These are phyloP conservation scores for Pemphigus obesinymphae DNA, from an alignment of 1,140 invertebrate species.

Conservation along the genomic window DNA sequence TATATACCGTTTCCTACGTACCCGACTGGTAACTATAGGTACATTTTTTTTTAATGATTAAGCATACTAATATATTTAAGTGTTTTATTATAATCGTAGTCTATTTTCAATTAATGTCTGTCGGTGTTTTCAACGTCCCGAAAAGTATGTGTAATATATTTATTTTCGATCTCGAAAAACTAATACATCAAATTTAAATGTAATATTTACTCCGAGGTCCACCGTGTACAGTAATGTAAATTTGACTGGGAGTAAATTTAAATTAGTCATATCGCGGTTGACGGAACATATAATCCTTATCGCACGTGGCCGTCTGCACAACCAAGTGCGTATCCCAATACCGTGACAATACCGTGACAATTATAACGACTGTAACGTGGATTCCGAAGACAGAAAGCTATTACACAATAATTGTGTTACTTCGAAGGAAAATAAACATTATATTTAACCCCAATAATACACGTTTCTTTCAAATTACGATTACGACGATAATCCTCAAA, in stretches of 20 bases:
- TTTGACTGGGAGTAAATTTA: conserved; percentile 11
- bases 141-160: conserved; percentile 2
- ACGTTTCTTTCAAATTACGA: too few species aligned
- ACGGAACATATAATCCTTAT: not conserved
- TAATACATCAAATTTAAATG: not conserved
- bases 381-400: not conserved
- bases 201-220: not conserved
- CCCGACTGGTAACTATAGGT: too few species aligned
- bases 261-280: conserved; percentile 25
- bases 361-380: not conserved
- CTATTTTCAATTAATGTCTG: not conserved
- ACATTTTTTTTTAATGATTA: too few species aligned
- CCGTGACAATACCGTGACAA: not conserved
- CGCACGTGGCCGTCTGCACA: not conserved
- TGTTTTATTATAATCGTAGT: not conserved
- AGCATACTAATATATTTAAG: too few species aligned
- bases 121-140: too few species aligned
- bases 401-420: not conserved
- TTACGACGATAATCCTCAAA: too few species aligned
- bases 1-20: too few species aligned
- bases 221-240: not conserved
- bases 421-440: not conserved
- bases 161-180: not conserved
- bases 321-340: not conserved
- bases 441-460: too few species aligned